Evolutionary conservation across 2,888 invertebrate genomes (phyloP).

Genomic region (Rhopalosiphum nymphaeae): DNA sequence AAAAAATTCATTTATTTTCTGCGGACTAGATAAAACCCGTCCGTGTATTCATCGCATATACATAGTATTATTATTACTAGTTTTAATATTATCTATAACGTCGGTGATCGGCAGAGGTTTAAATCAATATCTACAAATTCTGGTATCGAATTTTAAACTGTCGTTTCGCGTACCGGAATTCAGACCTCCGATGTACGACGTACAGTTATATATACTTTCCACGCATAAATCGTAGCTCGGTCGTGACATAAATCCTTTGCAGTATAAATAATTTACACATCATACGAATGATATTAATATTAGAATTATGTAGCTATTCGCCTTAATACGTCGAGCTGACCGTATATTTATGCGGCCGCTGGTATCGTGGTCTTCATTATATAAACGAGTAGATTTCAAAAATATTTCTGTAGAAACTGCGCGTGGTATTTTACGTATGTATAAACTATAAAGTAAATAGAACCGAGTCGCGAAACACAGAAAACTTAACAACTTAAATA

Average conservation of each 20-base stretch:
- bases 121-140: neutral
- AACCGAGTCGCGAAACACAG: no score
- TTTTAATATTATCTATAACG: neutral
- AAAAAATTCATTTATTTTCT: neutral
- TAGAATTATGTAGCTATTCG: neutral
- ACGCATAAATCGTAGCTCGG: neutral
- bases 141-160: neutral
- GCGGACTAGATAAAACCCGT: neutral
- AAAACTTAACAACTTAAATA: no score
- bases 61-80: neutral
- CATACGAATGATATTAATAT: neutral
- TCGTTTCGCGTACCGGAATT: neutral
- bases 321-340: neutral
- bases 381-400: neutral
- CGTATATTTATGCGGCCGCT: neutral
- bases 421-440: neutral
- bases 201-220: neutral
- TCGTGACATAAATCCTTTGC: neutral
- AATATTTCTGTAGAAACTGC: neutral
- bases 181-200: neutral
- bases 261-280: slow-evolving; percentile 7
- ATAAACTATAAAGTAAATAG: no score
- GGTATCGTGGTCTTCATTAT: neutral
- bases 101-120: neutral
- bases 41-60: neutral